phyloP scores from a whole-genome alignment of 2,888 invertebrate genomes.

The Cylloceria caligata region DNA sequence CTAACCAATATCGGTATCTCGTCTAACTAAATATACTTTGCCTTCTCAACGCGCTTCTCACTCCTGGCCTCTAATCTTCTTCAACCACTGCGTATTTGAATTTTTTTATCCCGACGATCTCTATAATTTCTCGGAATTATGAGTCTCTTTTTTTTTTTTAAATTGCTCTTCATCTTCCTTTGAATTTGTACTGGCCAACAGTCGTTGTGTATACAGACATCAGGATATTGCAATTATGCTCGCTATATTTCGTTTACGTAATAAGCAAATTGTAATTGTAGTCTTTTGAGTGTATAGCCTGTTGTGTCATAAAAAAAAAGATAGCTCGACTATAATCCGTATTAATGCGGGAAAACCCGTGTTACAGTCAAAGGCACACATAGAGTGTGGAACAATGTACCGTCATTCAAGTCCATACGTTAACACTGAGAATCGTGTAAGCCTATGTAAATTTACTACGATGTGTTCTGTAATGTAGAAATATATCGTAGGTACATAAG shows the following conservation, averaged over 20 bases:
- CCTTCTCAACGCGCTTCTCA: too few species aligned
- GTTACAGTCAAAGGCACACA: conserved; percentile 20
- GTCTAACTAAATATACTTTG: neutral
- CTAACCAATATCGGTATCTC: neutral
- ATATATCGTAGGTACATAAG: neutral
- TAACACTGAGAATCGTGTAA: conserved; percentile 29
- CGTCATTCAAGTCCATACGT: neutral
- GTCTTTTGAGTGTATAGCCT: neutral
- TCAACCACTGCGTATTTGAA: neutral
- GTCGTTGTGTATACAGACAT: neutral
- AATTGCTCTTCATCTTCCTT: neutral
- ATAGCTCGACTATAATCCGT: conserved; percentile 51
- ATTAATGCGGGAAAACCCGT: conserved; percentile 38
- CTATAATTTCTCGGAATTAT: neutral
- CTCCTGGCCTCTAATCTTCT: conserved; percentile 2
- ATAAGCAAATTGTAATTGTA: conserved; percentile 36
- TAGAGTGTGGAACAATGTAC: neutral
- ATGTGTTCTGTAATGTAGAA: neutral
- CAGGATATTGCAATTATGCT: neutral
- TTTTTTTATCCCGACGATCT: conserved; percentile 1
- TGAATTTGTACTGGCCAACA: conserved; percentile 5
- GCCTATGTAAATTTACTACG: conserved; percentile 2
- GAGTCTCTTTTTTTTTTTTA: neutral
- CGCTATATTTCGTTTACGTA: conserved; percentile 34
- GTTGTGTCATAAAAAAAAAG: conserved; percentile 29